Evolutionary conservation across 2,113 vertebrate genomes (phyloP), one percentile per base, ranked within the genome.

Genomic region (Mus pahari): DNA sequence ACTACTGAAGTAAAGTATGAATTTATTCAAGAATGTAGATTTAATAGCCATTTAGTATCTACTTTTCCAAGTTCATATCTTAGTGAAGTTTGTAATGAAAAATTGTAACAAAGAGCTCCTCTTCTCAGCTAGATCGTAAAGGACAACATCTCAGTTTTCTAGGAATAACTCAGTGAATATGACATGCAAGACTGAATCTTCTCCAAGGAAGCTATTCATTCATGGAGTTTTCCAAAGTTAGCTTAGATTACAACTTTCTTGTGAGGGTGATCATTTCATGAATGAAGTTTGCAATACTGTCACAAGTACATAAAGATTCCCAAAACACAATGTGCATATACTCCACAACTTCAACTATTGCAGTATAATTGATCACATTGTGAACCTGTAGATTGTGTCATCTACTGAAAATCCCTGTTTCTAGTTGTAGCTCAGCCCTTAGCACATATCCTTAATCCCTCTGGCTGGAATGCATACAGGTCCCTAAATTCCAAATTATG

Each of bases 231-330:
- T 45, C 82, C 90, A 93, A 60, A 95, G 3, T 60, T 94, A 79
- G 36, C 55, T 93, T 95, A 0, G 7, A 5, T 55, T 93, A 42
- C 39, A 86, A 71, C 53, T 97, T 39, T 92, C 71, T 42, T 36
- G 50, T 9, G 39, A 91, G 39, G n/a, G 50, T 36, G 64, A 92
- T 86, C 53, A 92, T 82, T 94, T 91, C 62, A 2, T 62, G 36
- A 45, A 33, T 97, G 86, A 91, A 96, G 95, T 71, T 96, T 92
- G 87, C 58, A 93, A 16, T 50, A 11, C 71, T 96, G 86, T 95
- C 83, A 89, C 10, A 90, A 66, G 50, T 84, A 73, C 9, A 0
- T 94, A 66, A 92, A 94, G 68, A 74, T 90, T 71, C 86, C 86
- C 7, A 68, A 89, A 86, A 94, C 91, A 16, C 28, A 70, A 94